Conservation (phyloP, 35 echinoderm and acorn worm species). For the Ophioderma brevispina region DNA sequence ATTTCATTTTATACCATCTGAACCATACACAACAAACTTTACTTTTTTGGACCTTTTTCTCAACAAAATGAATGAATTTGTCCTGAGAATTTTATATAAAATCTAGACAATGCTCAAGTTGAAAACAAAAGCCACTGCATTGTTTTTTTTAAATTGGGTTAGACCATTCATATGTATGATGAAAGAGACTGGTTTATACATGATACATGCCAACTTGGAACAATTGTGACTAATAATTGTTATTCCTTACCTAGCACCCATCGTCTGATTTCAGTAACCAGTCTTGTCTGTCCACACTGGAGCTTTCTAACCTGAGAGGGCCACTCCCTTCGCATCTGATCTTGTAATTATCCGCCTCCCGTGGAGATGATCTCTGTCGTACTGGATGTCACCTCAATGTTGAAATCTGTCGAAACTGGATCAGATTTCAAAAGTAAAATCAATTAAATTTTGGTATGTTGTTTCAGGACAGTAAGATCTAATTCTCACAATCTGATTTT, state of each 20-base stretch:
- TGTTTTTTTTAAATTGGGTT: too few species aligned
- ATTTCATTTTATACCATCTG: too few species aligned
- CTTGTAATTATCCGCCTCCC: constrained; percentile 43
- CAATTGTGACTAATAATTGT: neutral
- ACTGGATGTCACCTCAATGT: constrained; percentile 52
- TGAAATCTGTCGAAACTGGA: constrained; percentile 72
- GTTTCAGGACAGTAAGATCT: too few species aligned
- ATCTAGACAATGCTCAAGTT: too few species aligned
- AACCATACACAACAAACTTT: too few species aligned
- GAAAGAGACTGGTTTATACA: neutral
- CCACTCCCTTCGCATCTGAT: constrained; percentile 70
- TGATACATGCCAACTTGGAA: neutral
- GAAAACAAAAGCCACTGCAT: too few species aligned
- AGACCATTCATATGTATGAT: neutral
- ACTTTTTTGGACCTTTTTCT: too few species aligned
- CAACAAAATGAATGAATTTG: too few species aligned
- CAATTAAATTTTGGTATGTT: too few species aligned
- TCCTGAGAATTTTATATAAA: too few species aligned
- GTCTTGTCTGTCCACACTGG: constrained; percentile 60
- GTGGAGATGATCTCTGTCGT: constrained; percentile 27
- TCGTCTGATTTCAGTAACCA: constrained; percentile 52
- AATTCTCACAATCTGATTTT: too few species aligned
- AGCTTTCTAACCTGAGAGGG: constrained; percentile 44
- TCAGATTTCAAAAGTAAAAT: too few species aligned
- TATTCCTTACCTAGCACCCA: constrained; percentile 63